Base-by-base conservation (phyloP, 2,888 invertebrate genomes). In the Sarcophaga caerulescens region DNA sequence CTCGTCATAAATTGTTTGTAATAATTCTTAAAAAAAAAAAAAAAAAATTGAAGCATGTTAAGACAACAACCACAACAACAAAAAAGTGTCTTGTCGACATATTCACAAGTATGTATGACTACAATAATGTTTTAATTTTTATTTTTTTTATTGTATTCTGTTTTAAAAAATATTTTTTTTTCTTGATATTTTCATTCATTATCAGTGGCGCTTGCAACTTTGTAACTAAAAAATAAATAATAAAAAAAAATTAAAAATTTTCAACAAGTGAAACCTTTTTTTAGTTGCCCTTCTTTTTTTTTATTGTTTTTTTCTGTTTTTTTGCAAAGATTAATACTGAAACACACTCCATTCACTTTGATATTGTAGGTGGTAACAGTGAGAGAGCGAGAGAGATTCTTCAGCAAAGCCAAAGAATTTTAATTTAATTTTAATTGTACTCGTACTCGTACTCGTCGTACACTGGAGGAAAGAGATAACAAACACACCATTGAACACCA, bases 151-250 rank as follows among this genome's bases (percentile, higher is more conserved):
- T 60, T 19, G 5, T 19, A 19, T 60, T 60, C 14, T 60, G n/a
- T 60, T n/a, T 60, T 5, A 3, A 8, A 65, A 10, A 25, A 25
- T 8, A 71, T 44, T 44, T 21, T 74, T 68, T 68, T 25, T 65
- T 44, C 44, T 78, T 6, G 10, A 14, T 68, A 44, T 44, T 17
- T 66, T 44, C n/a, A 71, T 69, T 60, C 69, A 62, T 82, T 85
- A 85, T 85, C 76, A 85, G 78, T 82, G 85, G 85, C 85, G 85
- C 85, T 85, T 79, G 81, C 65, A 76, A 79, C 68, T 60, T 82
- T 79, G 73, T 85, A 68, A 76, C 14, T 69, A 63, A 44, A 71
- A 25, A 12, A 65, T 3, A 57, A 44, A 35, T 12, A 66, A 60
- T 60, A 63, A 63, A 59, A 44, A 44, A 66, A 66, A 66, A 2